Percentiles rank a stretch among this genome's conserved stretches.
Evolutionary conservation across 2,888 invertebrate genomes (phyloP).

Genomic region (Drosophila austrosaltans): DNA sequence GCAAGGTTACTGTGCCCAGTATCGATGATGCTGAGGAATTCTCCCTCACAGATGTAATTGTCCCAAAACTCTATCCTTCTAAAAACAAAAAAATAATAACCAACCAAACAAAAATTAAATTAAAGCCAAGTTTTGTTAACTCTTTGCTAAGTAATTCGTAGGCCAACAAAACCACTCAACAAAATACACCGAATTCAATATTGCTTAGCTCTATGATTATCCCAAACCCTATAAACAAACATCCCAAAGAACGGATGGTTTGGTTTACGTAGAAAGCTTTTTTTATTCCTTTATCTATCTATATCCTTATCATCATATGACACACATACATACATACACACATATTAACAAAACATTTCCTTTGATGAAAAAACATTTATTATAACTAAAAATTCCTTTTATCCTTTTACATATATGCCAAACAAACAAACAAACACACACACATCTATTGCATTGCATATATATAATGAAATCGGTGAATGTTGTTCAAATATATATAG

Average conservation of each 20-base stretch:
- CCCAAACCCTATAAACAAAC: slow-evolving; percentile 58
- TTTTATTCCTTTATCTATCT: slow-evolving; percentile 1
- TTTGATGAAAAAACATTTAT: slow-evolving; percentile 33
- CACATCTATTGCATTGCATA: slow-evolving; percentile 12
- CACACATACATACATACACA: not conserved
- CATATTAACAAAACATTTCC: slow-evolving; percentile 11
- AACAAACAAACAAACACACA: slow-evolving; percentile 25
- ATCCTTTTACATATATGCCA: slow-evolving; percentile 68
- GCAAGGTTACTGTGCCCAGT: slow-evolving; percentile 95
- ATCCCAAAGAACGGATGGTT: slow-evolving; percentile 67
- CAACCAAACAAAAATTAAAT: not conserved
- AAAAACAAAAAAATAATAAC: not conserved
- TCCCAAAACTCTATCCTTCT: slow-evolving; percentile 47
- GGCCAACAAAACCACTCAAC: slow-evolving; percentile 1
- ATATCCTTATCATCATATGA: slow-evolving; percentile 40
- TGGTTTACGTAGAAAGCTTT: slow-evolving; percentile 61
- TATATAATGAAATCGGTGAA: slow-evolving; percentile 27
- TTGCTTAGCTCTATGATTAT: slow-evolving; percentile 62
- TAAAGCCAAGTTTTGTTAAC: slow-evolving; percentile 47
- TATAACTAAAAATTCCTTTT: slow-evolving; percentile 76
- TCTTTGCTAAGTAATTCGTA: slow-evolving; percentile 42
- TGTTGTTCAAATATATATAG: slow-evolving; percentile 83
- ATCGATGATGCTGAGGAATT: slow-evolving; percentile 97
- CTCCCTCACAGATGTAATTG: slow-evolving; percentile 90
- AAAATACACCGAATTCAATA: slow-evolving; percentile 6